Evolutionary conservation across 1,140 invertebrate species (phyloP).

Genomic region (Drosophila mojavensis): DNA sequence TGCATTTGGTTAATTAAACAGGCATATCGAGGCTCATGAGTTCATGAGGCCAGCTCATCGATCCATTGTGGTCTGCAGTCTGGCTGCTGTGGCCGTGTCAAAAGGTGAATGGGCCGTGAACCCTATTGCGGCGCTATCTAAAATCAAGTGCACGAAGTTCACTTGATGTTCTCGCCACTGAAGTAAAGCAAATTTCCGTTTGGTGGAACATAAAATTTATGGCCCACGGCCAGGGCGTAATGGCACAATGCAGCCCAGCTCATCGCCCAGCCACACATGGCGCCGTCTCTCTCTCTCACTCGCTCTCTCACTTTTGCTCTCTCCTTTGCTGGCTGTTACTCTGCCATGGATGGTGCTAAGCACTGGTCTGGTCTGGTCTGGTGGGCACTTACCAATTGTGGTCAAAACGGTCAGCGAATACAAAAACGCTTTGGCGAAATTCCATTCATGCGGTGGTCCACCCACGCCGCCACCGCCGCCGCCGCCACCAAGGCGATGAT

Average conservation of each 20-base stretch:
- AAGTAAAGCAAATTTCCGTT: constrained; percentile 80
- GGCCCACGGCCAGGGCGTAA: constrained; percentile 36
- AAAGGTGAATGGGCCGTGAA: constrained; percentile 64
- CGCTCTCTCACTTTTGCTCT: constrained; percentile 18
- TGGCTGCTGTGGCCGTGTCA: constrained; percentile 46
- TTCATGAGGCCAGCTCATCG: constrained; percentile 26
- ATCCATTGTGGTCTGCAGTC: constrained; percentile 20
- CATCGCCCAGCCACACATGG: not conserved
- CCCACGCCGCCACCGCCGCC: constrained; percentile 73
- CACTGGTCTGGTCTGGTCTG: constrained; percentile 16
- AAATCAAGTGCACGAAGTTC: constrained; percentile 48
- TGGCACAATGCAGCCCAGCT: constrained; percentile 8
- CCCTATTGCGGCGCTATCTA: constrained; percentile 36
- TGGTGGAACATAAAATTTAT: constrained; percentile 73
- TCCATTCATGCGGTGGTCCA: constrained; percentile 91
- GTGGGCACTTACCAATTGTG: constrained; percentile 93
- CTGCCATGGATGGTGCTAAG: constrained; percentile 2
- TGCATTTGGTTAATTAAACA: constrained; percentile 33
- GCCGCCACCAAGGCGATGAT: constrained; percentile 86
- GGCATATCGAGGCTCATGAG: constrained; percentile 12
- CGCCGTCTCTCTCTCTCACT: not conserved
- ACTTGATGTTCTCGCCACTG: constrained; percentile 57
- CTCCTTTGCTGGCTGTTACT: not conserved
- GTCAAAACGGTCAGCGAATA: constrained; percentile 98
- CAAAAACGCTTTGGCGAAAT: constrained; percentile 96